Conservation (phyloP, 2,113 vertebrate genomes). For the Rhizomys pruinosus region DNA sequence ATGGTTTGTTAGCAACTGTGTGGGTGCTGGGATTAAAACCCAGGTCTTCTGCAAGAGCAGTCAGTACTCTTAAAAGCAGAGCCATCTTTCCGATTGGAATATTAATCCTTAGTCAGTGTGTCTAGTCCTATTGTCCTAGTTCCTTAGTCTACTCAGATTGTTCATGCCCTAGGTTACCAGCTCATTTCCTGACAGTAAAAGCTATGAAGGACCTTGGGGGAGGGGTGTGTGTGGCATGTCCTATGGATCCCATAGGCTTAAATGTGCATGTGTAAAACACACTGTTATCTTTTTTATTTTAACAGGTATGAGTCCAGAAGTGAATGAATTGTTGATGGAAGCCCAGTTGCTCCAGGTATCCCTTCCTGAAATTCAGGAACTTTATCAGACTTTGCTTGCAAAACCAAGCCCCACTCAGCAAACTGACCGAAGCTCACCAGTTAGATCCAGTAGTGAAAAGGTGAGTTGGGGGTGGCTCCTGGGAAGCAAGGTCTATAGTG, state of each 20-base stretch:
- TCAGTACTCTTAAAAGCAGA: too few relatives aligned
- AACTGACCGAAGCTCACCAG: slow-evolving; percentile 81
- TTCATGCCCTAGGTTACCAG: neutral
- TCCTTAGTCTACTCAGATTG: neutral
- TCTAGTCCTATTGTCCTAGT: neutral
- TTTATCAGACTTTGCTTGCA: slow-evolving; percentile 91
- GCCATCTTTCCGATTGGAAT: too few relatives aligned
- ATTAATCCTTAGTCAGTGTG: neutral
- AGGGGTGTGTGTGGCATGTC: too few relatives aligned
- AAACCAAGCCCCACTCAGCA: slow-evolving; percentile 84
- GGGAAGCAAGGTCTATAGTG: neutral
- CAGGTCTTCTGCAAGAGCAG: too few relatives aligned
- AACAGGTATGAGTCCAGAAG: slow-evolving; percentile 90
- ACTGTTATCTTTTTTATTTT: neutral
- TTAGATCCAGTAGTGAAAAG: slow-evolving; percentile 83
- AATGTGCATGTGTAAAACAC: neutral
- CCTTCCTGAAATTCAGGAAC: slow-evolving; percentile 93
- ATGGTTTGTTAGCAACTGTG: too few relatives aligned
- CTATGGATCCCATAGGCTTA: neutral
- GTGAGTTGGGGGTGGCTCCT: slow-evolving; percentile 83
- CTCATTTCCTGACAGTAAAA: neutral
- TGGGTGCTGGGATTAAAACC: too few relatives aligned
- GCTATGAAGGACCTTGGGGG: too few relatives aligned
- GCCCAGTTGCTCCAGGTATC: slow-evolving; percentile 95
- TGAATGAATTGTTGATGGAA: slow-evolving; percentile 96